Percentiles rank a stretch among this genome's conserved stretches.
These are phyloP conservation scores for Prosapia bicincta DNA, from an alignment of 2,888 invertebrate species.

Conservation along the genomic window DNA sequence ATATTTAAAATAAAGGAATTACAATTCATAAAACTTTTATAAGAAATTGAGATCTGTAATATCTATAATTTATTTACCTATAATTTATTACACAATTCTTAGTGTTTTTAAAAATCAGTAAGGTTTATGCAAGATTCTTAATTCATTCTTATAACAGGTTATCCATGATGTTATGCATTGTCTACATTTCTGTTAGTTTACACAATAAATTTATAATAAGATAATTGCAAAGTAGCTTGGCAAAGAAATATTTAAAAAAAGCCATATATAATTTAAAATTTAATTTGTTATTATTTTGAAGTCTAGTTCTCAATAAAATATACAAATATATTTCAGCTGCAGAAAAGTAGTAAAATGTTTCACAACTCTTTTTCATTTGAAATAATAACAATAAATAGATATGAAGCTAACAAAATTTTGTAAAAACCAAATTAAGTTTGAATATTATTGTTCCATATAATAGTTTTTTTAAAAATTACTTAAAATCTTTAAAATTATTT, in stretches of 20 bases:
- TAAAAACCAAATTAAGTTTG: neutral
- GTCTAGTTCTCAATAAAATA: neutral
- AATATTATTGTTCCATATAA: neutral
- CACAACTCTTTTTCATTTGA: neutral
- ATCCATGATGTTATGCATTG: too few species aligned
- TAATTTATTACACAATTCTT: too few species aligned
- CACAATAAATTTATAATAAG: neutral
- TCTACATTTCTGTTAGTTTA: neutral
- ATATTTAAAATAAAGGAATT: too few species aligned
- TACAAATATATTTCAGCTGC: neutral
- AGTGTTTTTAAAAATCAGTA: too few species aligned
- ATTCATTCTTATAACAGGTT: neutral
- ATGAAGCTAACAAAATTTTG: neutral
- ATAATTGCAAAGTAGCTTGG: neutral
- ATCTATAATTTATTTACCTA: too few species aligned
- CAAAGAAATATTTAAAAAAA: neutral
- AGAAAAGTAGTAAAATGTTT: neutral
- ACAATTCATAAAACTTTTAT: too few species aligned
- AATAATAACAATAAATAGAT: constrained; percentile 11
- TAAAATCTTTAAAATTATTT: constrained; percentile 25
- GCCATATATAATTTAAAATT: neutral
- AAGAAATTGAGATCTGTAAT: too few species aligned
- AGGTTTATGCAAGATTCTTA: neutral
- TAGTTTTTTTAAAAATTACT: constrained; percentile 9
- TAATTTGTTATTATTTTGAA: neutral